Percentiles rank a stretch among this genome's conserved stretches.
Conservation (phyloP, 1,140 invertebrate species). For the Ganaspis sp. region DNA sequence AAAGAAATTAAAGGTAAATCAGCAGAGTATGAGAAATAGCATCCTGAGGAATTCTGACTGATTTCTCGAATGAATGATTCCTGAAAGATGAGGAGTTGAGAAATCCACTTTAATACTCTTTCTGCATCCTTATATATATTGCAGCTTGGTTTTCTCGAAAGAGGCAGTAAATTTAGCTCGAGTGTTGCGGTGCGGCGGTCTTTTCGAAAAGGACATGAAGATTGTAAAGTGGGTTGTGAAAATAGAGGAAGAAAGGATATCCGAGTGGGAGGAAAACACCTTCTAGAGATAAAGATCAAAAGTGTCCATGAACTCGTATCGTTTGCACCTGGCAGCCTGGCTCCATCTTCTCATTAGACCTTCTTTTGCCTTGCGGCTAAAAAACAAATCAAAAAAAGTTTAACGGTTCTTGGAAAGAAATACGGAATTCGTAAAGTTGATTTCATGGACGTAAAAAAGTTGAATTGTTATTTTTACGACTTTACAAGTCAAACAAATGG, state of each 20-base stretch:
- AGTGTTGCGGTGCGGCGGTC: neutral
- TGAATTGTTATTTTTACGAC: neutral
- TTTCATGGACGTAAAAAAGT: neutral
- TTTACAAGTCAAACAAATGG: neutral
- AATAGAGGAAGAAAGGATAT: neutral
- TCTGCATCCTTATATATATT: neutral
- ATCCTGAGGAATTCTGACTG: neutral
- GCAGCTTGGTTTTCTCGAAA: neutral
- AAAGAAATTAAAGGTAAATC: neutral
- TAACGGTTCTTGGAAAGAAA: neutral
- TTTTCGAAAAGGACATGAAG: neutral
- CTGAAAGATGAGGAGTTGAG: neutral
- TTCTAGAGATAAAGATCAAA: neutral
- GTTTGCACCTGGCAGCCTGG: neutral
- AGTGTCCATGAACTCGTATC: neutral
- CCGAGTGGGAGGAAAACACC: slow-evolving; percentile 1
- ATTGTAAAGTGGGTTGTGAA: neutral
- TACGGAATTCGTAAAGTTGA: neutral
- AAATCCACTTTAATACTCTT: slow-evolving; percentile 5
- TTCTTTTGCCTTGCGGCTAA: neutral
- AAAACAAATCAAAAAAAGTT: neutral
- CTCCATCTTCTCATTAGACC: neutral
- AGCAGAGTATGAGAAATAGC: neutral
- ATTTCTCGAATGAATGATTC: slow-evolving; percentile 14
- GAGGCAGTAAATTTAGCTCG: neutral